These are phyloP conservation scores for Bryconaethiops microstoma DNA, from an alignment of 2,797 vertebrate species.

Conservation along the genomic window DNA sequence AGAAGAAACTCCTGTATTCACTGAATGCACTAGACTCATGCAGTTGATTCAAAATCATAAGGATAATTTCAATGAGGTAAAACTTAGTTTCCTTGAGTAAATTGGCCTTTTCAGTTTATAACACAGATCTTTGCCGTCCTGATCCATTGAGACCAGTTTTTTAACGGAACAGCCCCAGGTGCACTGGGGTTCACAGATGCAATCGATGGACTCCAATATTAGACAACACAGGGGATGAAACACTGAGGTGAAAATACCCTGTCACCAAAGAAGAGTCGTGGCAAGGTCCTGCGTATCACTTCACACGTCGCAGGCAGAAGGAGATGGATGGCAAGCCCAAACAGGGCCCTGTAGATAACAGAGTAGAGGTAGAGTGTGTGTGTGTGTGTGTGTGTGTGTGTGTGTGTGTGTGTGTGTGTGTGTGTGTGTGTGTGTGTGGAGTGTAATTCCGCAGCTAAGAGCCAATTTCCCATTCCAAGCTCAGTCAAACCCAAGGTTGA, in stretches of 20 bases:
- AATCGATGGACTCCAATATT: slow-evolving; percentile 59
- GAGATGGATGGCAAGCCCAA: slow-evolving; percentile 58
- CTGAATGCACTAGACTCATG: too few relatives aligned
- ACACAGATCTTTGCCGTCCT: neutral
- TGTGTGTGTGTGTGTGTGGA: too few relatives aligned
- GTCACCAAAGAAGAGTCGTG: slow-evolving; percentile 47
- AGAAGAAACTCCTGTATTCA: too few relatives aligned
- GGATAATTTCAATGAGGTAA: too few relatives aligned
- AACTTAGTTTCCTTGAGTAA: too few relatives aligned
- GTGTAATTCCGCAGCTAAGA: slow-evolving; percentile 47
- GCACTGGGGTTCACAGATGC: slow-evolving; percentile 46
- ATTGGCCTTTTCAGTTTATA: neutral
- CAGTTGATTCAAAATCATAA: too few relatives aligned
- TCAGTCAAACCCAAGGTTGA: slow-evolving; percentile 41
- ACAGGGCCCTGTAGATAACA: slow-evolving; percentile 54
- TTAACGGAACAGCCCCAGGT: slow-evolving; percentile 7
- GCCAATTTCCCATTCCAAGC: slow-evolving; percentile 39
- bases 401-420: too few relatives aligned
- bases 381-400: too few relatives aligned
- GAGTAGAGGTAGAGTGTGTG: slow-evolving; percentile 13
- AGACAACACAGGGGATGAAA: slow-evolving; percentile 46
- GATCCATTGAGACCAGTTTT: slow-evolving; percentile 5
- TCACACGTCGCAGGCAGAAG: slow-evolving; percentile 44
- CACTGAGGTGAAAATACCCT: slow-evolving; percentile 54
- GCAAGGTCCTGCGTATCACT: slow-evolving; percentile 50